Conservation (phyloP, 1,140 invertebrate genomes). For the Trachymyrmex septentrionalis region DNA sequence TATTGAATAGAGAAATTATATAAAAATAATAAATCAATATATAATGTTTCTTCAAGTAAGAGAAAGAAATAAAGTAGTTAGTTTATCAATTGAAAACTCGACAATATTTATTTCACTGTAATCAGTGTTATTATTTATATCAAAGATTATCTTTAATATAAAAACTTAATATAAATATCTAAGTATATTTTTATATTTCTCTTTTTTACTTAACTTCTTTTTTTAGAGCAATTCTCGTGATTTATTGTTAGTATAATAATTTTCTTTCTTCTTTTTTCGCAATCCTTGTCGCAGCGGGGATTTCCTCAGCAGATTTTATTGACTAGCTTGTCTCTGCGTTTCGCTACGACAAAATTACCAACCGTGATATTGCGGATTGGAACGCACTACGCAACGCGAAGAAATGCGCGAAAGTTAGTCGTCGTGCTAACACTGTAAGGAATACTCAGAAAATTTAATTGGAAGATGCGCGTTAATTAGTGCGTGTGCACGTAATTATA, state of each 20-base stretch:
- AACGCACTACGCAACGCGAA: neutral
- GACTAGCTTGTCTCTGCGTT: neutral
- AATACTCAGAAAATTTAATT: constrained; percentile 10
- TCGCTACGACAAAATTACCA: neutral
- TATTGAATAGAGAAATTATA: constrained; percentile 7
- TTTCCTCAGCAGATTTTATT: neutral
- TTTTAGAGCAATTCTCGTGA: neutral
- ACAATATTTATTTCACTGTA: no score
- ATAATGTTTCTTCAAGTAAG: neutral
- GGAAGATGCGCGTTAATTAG: constrained; percentile 20
- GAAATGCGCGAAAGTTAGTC: constrained; percentile 14
- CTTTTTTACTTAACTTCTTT: neutral
- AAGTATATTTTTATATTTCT: neutral
- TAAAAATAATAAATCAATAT: neutral
- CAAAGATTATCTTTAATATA: no score
- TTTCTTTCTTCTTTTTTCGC: neutral
- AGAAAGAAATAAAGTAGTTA: neutral
- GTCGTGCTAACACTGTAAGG: neutral
- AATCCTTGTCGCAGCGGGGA: constrained; percentile 1
- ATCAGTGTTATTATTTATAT: no score
- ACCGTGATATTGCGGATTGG: neutral
- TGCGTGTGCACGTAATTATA: constrained; percentile 20
- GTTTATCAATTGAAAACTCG: no score
- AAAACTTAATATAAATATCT: neutral
- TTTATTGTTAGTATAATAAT: neutral